Conservation (phyloP, 2,113 vertebrate species). For the rabbit (Oryctolagus cuniculus) region mOryCun1.1 NC_091432.1:200152001-200152500, state of each 20-base stretch:
- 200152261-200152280: conserved; percentile 76
- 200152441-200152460: conserved; percentile 59
- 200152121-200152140: conserved; percentile 71
- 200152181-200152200: neutral
- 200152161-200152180: conserved; percentile 76
- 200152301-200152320: conserved; percentile 55
- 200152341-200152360: conserved; percentile 56
- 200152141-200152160: conserved; percentile 59
- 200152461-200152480: neutral
- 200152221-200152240: conserved; percentile 29
- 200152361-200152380: conserved; percentile 58
- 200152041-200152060: conserved; percentile 74
- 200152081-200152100: neutral
- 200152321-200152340: neutral
- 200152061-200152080: conserved; percentile 61
- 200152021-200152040: conserved; percentile 87
- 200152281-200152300: conserved; percentile 78
- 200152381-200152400: neutral
- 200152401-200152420: conserved; percentile 61
- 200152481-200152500: conserved; percentile 20
- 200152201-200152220: conserved; percentile 73
- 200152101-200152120: conserved; percentile 70
- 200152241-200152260: conserved; percentile 64
- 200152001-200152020: conserved; percentile 85
- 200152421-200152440: conserved; percentile 60